A percentile compares a stretch with the other conserved stretches of the same genome.
phyloP scores from a whole-genome alignment of 1,140 invertebrate species.

The Aphaenogaster rudis region DNA sequence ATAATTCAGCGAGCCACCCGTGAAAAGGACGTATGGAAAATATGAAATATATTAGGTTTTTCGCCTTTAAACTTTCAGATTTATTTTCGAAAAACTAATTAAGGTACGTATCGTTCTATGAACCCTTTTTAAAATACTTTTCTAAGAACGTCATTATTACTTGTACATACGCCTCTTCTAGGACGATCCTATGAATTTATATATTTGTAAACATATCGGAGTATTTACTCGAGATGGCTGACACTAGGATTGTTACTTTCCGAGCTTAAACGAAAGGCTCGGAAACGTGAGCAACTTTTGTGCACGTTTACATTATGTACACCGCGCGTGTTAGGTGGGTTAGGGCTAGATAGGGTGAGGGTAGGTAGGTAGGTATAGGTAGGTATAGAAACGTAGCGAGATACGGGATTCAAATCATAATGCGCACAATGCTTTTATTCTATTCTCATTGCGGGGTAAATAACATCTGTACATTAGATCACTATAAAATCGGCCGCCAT shows the following conservation, averaged over 20 bases:
- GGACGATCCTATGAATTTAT: neutral
- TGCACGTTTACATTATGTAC: conserved; percentile 12
- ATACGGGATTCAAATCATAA: conserved; percentile 81
- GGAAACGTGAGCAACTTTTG: neutral
- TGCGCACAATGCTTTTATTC: conserved; percentile 84
- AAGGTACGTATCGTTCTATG: neutral
- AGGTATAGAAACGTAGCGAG: conserved; percentile 76
- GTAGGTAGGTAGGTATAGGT: conserved; percentile 52
- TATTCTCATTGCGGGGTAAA: conserved; percentile 85
- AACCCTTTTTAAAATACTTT: neutral
- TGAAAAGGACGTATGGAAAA: conserved; percentile 33
- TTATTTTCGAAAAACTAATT: neutral
- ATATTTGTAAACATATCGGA: neutral
- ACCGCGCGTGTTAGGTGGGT: conserved; percentile 22
- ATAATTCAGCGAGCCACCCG: conserved; percentile 6
- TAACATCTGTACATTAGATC: conserved; percentile 87
- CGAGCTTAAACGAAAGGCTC: neutral
- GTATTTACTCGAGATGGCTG: neutral
- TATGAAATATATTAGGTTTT: conserved; percentile 1
- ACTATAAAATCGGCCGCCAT: conserved; percentile 86
- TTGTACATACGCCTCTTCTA: neutral
- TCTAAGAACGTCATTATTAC: neutral
- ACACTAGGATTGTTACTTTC: conserved; percentile 47
- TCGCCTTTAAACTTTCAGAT: neutral
- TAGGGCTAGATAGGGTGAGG: conserved; percentile 30